Percentiles rank a stretch among this genome's conserved stretches.
Evolutionary conservation across 2,113 vertebrate species (phyloP).

Genomic region (Aix galericulata): DNA sequence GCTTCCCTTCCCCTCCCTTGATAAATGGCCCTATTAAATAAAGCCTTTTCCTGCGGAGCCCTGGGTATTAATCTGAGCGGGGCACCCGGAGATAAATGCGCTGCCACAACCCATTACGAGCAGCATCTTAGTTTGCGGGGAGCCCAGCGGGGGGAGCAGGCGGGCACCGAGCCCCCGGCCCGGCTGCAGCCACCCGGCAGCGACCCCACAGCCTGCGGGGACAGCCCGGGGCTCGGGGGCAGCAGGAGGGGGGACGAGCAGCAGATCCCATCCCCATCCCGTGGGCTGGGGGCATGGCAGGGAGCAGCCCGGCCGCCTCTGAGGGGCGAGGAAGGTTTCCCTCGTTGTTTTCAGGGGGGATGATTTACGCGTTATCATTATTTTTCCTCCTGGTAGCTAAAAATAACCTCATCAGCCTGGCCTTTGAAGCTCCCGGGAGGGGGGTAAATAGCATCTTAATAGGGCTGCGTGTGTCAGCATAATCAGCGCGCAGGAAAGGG

Average conservation of each 20-base stretch:
- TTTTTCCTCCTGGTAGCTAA: conserved; percentile 43
- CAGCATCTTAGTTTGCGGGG: not conserved
- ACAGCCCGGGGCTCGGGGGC: too few relatives aligned
- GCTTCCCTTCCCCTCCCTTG: not conserved
- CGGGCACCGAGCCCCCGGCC: rapidly evolving
- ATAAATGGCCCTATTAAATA: conserved; percentile 25
- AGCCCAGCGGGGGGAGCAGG: not conserved
- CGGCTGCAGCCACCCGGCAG: rapidly evolving
- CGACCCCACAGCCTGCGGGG: not conserved
- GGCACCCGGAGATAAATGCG: not conserved
- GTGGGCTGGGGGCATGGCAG: not conserved
- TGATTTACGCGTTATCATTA: not conserved
- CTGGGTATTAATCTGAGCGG: not conserved
- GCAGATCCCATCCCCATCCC: not conserved
- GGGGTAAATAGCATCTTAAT: conserved; percentile 69
- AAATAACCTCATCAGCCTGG: conserved; percentile 71
- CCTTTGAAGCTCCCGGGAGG: conserved; percentile 59
- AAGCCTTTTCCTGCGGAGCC: not conserved
- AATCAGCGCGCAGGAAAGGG: conserved; percentile 41
- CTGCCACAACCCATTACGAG: not conserved
- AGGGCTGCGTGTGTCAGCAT: conserved; percentile 65
- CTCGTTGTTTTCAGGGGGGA: conserved; percentile 18
- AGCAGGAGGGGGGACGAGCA: not conserved
- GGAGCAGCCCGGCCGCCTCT: not conserved
- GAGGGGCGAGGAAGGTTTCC: not conserved